Evolutionary conservation across 2,113 vertebrate species (phyloP).

Genomic region (Gobiocypris rarus): DNA sequence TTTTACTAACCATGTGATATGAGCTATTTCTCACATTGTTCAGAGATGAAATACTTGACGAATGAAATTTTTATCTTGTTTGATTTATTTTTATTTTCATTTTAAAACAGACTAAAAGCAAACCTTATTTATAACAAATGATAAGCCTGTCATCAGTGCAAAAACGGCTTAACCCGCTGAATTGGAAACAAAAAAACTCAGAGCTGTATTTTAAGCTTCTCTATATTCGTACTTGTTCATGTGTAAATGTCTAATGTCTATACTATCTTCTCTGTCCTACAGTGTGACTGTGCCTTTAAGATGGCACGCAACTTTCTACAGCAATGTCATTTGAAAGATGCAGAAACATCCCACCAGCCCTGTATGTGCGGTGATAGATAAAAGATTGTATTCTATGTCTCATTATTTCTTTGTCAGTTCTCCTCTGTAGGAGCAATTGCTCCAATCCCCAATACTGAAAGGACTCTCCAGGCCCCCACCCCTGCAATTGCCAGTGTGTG

Average conservation of each 20-base stretch:
- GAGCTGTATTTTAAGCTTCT: no score
- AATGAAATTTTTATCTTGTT: neutral
- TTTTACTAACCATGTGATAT: neutral
- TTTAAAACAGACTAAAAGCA: neutral
- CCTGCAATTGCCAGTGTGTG: neutral
- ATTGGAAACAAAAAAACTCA: neutral
- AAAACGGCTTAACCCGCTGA: neutral
- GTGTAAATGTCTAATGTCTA: neutral
- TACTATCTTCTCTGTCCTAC: neutral
- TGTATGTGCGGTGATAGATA: neutral
- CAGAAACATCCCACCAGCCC: neutral
- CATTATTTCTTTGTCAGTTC: conserved; percentile 32
- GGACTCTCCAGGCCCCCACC: neutral
- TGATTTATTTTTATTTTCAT: neutral
- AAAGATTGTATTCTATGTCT: conserved; percentile 13
- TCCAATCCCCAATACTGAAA: neutral
- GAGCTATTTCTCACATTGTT: neutral
- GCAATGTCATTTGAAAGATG: conserved; percentile 6
- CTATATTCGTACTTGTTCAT: no score
- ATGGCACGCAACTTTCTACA: neutral
- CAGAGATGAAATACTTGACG: neutral
- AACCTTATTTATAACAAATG: neutral
- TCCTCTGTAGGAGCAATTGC: neutral
- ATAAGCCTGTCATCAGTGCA: neutral
- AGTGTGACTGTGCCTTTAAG: neutral